These are phyloP conservation scores for Myiotriccus ornatus DNA, from an alignment of 2,797 vertebrate species.

Conservation along the genomic window DNA sequence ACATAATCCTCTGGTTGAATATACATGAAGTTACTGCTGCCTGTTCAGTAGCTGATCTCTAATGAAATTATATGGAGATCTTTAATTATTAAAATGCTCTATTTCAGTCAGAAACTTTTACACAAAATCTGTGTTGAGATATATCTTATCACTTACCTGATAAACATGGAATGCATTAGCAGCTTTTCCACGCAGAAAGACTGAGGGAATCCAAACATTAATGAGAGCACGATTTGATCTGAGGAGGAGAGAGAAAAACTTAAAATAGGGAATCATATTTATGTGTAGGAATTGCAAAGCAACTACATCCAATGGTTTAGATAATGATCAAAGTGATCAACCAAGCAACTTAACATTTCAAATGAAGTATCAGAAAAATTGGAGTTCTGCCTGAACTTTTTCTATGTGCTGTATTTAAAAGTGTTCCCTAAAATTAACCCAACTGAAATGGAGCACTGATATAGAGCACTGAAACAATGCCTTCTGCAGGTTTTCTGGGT, in stretches of 20 bases:
- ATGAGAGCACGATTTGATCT: slow-evolving; percentile 96
- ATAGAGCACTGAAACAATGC: background rate
- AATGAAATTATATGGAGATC: background rate
- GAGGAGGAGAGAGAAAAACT: background rate
- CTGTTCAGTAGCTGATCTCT: background rate
- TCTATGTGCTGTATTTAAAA: background rate
- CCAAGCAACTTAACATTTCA: background rate
- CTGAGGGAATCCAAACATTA: slow-evolving; percentile 98
- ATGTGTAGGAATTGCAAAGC: background rate
- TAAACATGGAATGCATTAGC: slow-evolving; percentile 96
- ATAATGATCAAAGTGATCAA: background rate
- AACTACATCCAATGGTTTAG: background rate
- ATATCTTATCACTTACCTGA: slow-evolving; percentile 80
- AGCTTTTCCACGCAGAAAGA: slow-evolving; percentile 94
- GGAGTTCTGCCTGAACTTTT: background rate
- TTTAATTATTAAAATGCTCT: background rate
- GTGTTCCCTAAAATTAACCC: background rate
- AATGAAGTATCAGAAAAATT: background rate
- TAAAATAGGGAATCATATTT: background rate
- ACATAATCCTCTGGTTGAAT: background rate
- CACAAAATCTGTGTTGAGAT: background rate
- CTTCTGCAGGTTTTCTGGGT: background rate
- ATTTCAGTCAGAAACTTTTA: background rate
- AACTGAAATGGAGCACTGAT: background rate
- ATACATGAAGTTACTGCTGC: background rate